These are phyloP conservation scores for Orchesella cincta DNA, from an alignment of 1,140 invertebrate genomes.

Conservation along the genomic window DNA sequence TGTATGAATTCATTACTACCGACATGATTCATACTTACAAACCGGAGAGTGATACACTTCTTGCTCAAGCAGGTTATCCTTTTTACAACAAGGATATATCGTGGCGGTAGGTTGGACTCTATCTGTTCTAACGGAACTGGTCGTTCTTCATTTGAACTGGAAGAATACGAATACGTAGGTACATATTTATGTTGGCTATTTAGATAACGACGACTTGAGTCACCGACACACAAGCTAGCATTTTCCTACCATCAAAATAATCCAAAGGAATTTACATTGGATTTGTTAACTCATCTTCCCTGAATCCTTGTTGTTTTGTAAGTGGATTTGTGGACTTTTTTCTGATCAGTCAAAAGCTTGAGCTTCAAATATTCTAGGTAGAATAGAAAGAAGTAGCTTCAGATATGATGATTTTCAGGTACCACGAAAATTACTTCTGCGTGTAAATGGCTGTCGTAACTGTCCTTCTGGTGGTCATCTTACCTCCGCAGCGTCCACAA, in stretches of 20 bases:
- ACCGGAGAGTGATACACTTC: too few relatives aligned
- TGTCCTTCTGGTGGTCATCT: conserved; percentile 24
- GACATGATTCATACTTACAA: background rate
- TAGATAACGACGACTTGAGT: too few relatives aligned
- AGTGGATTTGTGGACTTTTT: too few relatives aligned
- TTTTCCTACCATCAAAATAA: too few relatives aligned
- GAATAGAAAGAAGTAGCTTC: background rate
- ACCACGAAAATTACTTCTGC: conserved; percentile 10
- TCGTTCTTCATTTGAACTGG: background rate
- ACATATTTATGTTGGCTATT: too few relatives aligned
- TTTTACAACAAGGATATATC: background rate
- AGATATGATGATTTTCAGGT: background rate
- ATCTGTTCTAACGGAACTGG: background rate
- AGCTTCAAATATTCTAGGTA: too few relatives aligned
- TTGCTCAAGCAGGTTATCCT: background rate
- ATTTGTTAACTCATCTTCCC: background rate
- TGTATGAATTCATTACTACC: background rate
- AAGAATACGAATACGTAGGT: too few relatives aligned
- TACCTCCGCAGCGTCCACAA: conserved; percentile 1
- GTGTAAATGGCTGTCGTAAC: conserved; percentile 22
- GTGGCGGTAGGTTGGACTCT: too few relatives aligned
- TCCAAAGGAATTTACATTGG: background rate
- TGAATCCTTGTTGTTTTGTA: background rate
- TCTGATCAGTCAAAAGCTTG: too few relatives aligned
- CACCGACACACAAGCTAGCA: too few relatives aligned